A percentile compares a stretch with the other conserved stretches of the same genome.
Conservation (phyloP, 1,140 invertebrate species). For the Leptonema lineaticorne region DNA sequence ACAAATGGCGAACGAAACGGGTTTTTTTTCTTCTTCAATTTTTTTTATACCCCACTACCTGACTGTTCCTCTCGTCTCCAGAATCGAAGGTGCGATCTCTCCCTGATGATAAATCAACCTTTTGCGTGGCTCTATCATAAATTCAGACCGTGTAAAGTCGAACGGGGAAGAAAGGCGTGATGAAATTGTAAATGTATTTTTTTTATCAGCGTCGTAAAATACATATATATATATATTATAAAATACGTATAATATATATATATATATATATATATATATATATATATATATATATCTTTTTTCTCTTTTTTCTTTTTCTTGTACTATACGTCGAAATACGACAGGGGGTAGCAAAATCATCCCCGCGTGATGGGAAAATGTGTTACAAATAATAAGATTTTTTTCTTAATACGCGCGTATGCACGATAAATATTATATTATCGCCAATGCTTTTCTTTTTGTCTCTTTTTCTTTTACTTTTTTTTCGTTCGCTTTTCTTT, state of each 20-base stretch:
- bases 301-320: no score
- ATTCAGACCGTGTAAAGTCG: constrained; percentile 15
- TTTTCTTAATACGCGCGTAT: no score
- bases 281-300: not conserved
- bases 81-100: constrained; percentile 19
- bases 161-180: constrained; percentile 4
- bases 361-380: no score
- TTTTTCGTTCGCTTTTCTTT: no score
- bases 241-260: not conserved
- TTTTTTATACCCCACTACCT: no score
- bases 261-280: not conserved
- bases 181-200: constrained; percentile 15
- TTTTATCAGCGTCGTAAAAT: not conserved
- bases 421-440: no score
- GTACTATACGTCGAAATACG: no score
- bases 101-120: constrained; percentile 17
- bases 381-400: no score
- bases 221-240: not conserved
- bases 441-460: no score
- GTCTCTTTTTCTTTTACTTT: no score
- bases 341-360: no score
- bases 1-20: constrained; percentile 9
- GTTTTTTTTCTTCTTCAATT: constrained; percentile 6
- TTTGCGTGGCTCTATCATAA: constrained; percentile 20
- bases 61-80: no score